Evolutionary conservation across 2,113 vertebrate species (phyloP), one percentile per base, ranked within the genome.

Genomic region (Phrynosoma platyrhinos): DNA sequence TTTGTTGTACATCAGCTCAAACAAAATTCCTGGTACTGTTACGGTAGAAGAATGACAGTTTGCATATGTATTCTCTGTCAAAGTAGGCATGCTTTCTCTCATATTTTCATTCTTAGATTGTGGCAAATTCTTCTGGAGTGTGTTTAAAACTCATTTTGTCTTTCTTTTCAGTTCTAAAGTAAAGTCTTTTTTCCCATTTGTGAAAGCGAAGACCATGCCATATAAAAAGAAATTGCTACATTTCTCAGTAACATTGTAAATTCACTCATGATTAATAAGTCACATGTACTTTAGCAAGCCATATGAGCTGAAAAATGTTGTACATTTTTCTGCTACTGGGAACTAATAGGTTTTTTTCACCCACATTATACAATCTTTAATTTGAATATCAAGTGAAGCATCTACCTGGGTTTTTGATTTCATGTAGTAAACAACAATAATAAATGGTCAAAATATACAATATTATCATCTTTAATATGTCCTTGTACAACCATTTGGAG

Each of bases 31-130:
- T 4, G 68, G 84, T 90, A 94, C 91, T 52, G 90, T 94, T 92
- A 88, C 84, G 90, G 92, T 90, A 95, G 88, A 91, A 92, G 91
- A 85, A 90, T 94, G 92, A 92, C 90, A 32, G 25, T 94, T 88
- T 95, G 84, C 76, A 91, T 92, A 62, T 68, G 27, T 52, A 1
- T 25, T 13, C 7, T 32, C 36, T 64, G 9, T 30, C 23, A 16
- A 23, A 6, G 62, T 64, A 25, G 23, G 40, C 20, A 21, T n/a
- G 72, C 9, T 53, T 68, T 79, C 42, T 79, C 14, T 36, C n/a
- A 27, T 71, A 55, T 53, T 72, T 36, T 72, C 14, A 71, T 30
- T 71, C 4, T 21, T 53, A 58, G 23, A 87, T 40, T 80, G 25
- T 47, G 30, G 21, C 27, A 52, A 53, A 3, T 80, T 87, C 25